Evolutionary conservation across 2,113 vertebrate species (phyloP).

Genomic region (Halichoerus grypus): DNA sequence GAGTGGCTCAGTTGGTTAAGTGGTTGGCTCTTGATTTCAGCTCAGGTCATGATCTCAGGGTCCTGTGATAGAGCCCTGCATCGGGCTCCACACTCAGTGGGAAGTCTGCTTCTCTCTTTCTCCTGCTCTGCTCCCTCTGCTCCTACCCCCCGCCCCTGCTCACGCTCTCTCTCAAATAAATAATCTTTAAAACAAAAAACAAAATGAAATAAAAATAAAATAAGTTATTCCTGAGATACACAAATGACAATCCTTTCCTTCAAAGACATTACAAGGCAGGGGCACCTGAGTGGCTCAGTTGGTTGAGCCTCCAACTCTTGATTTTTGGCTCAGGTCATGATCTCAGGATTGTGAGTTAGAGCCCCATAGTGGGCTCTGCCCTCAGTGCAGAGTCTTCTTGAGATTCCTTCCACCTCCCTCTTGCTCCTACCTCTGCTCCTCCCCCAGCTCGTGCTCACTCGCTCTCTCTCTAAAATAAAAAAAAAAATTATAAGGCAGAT

Average conservation of each 20-base stretch:
- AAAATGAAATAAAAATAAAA: too few species aligned
- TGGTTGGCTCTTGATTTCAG: background rate
- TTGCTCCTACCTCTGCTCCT: background rate
- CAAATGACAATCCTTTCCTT: slow-evolving; percentile 35
- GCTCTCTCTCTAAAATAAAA: background rate
- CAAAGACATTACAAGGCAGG: background rate
- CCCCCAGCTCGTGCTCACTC: background rate
- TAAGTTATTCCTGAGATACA: background rate
- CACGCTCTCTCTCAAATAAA: too few species aligned
- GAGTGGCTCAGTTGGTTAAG: background rate
- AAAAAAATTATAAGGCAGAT: background rate
- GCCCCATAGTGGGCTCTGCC: background rate
- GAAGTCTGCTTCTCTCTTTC: background rate
- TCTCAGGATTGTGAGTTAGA: background rate
- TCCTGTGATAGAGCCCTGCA: background rate
- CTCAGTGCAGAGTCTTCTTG: background rate
- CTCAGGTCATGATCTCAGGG: background rate
- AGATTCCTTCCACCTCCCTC: background rate
- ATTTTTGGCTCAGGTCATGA: background rate
- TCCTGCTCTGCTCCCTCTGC: background rate
- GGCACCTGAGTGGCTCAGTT: background rate
- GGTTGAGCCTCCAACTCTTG: background rate
- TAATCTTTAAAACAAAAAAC: too few species aligned
- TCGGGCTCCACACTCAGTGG: background rate
- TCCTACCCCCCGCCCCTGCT: background rate